phyloP scores from a whole-genome alignment of 2,888 invertebrate genomes.

The Anoncus sp. region DNA sequence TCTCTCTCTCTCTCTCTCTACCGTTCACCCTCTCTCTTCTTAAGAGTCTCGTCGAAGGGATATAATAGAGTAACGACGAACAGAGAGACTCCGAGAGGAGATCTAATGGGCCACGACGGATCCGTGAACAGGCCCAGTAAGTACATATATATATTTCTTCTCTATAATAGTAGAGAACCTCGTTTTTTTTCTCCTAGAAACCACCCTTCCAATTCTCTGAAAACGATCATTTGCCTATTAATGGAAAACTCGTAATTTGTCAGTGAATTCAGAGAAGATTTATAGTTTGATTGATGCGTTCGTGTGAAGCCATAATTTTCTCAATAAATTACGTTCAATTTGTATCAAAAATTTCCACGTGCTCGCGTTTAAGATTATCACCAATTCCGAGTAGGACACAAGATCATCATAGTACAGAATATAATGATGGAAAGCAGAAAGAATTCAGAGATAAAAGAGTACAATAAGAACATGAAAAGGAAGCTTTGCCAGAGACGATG shows the following conservation, averaged over 20 bases:
- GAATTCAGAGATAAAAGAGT: slow-evolving; percentile 3
- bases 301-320: background rate
- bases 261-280: background rate
- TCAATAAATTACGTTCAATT: background rate
- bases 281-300: background rate
- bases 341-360: background rate
- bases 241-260: slow-evolving; percentile 1
- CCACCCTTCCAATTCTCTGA: slow-evolving; percentile 1
- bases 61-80: too few species aligned
- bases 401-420: background rate
- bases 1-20: too few species aligned
- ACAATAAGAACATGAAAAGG: slow-evolving; percentile 24
- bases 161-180: background rate
- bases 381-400: background rate
- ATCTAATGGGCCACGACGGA: too few species aligned
- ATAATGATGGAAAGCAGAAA: slow-evolving; percentile 34
- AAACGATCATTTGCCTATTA: background rate
- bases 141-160: slow-evolving; percentile 1
- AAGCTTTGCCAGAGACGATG: slow-evolving; percentile 23
- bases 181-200: background rate
- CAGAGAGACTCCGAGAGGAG: too few species aligned
- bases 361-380: background rate
- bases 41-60: too few species aligned
- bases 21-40: too few species aligned
- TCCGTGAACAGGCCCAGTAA: too few species aligned